Conservation (phyloP, 2,797 vertebrate species). For the Eulemur mongoz region DNA sequence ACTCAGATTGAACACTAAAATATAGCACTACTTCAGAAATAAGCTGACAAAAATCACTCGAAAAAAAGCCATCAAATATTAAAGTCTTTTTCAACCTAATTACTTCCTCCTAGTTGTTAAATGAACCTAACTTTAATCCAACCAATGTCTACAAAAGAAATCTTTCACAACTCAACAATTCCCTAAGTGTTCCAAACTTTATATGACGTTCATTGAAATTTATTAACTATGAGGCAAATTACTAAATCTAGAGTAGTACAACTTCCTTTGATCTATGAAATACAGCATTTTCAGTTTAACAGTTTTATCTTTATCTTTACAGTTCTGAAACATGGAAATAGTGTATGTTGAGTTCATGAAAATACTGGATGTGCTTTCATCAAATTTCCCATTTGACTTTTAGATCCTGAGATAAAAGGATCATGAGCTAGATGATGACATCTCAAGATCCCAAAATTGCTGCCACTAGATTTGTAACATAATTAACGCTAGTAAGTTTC, state of each 20-base stretch:
- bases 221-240: not conserved
- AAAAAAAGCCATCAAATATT: conserved; percentile 6
- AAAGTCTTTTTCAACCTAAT: not conserved
- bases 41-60: conserved; percentile 35
- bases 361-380: not conserved
- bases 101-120: conserved; percentile 26
- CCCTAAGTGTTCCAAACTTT: not conserved
- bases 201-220: not conserved
- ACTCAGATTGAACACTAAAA: conserved; percentile 25
- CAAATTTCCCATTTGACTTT: not conserved
- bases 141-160: conserved; percentile 14
- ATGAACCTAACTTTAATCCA: conserved; percentile 27
- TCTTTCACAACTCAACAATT: not conserved
- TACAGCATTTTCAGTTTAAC: not conserved
- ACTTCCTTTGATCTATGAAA: conserved; percentile 39
- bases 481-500: not conserved
- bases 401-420: not conserved
- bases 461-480: not conserved
- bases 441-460: not conserved
- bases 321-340: not conserved
- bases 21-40: not conserved
- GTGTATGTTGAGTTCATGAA: not conserved
- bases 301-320: not conserved
- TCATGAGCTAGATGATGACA: not conserved
- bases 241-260: not conserved